Conservation (phyloP, 2,888 invertebrate genomes). For the Coelopa pilipes region DNA sequence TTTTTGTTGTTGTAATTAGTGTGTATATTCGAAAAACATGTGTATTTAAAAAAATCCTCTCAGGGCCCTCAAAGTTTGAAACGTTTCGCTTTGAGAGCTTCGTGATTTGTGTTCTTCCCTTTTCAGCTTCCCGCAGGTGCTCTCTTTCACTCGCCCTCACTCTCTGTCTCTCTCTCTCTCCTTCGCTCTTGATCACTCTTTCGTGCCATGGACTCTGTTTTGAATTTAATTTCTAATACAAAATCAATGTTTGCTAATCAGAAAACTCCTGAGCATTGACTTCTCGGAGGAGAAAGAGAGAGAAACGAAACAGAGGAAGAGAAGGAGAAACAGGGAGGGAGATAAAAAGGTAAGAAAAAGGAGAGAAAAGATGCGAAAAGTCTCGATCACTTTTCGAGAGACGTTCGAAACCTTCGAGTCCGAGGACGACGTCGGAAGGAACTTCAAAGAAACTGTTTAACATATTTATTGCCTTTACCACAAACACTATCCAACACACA, state of each 20-base stretch:
- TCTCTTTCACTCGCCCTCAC: no score
- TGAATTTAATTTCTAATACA: no score
- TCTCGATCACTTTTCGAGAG: not conserved
- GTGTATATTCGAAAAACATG: not conserved
- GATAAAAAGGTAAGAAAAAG: not conserved
- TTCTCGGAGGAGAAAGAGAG: no score
- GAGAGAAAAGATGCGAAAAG: not conserved
- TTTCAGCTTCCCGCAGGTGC: no score
- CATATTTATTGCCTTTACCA: not conserved
- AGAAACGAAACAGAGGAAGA: no score
- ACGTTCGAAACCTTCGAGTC: not conserved
- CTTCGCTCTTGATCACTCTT: no score
- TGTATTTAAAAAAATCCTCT: not conserved
- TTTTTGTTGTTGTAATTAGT: conserved; percentile 12
- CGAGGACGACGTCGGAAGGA: not conserved
- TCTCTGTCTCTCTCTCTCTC: no score
- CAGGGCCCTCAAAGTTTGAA: no score
- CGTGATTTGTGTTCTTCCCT: not conserved
- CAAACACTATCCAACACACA: not conserved
- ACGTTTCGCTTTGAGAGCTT: not conserved
- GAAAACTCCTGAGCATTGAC: no score
- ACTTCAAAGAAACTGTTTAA: not conserved
- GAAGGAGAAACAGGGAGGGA: no score
- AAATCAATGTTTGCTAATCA: no score
- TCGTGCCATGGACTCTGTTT: no score